phyloP scores from a whole-genome alignment of 2,797 vertebrate species.

The Dermochelys coriacea region DNA sequence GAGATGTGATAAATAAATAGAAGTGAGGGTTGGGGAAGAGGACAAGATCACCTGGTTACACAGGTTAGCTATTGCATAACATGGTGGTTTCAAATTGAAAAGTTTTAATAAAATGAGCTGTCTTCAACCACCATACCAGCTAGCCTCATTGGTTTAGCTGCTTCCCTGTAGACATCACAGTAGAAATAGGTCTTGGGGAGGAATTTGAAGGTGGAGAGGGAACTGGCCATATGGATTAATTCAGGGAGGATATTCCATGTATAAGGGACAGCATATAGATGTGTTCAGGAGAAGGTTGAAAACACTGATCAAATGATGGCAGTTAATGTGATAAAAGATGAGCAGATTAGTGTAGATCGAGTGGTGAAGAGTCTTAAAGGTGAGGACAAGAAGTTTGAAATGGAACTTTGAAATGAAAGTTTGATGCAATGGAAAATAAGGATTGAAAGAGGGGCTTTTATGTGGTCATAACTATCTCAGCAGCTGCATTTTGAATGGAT shows the following conservation, averaged over 20 bases:
- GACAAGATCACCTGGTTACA: not conserved
- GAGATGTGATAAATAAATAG: not conserved
- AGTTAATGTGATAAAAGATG: rapidly evolving
- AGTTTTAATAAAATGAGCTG: not conserved
- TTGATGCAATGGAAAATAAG: not conserved
- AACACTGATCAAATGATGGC: not conserved
- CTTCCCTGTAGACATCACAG: not conserved
- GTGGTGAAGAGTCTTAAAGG: not conserved
- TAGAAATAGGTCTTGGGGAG: not conserved
- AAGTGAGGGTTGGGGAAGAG: not conserved
- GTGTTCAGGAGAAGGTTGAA: not conserved
- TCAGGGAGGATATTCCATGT: not conserved
- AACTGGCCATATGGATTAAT: not conserved
- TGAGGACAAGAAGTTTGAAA: not conserved
- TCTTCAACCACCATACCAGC: not conserved
- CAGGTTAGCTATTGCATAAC: not conserved
- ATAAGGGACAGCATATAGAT: not conserved
- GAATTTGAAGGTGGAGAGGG: not conserved
- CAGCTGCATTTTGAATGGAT: not conserved
- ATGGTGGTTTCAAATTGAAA: not conserved
- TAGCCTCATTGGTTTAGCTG: not conserved
- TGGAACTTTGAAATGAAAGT: no score
- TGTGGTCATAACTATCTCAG: not conserved
- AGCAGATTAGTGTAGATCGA: not conserved
- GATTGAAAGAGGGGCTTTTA: not conserved